Conservation (phyloP, 2,113 vertebrate species). For the Oplegnathus fasciatus region DNA sequence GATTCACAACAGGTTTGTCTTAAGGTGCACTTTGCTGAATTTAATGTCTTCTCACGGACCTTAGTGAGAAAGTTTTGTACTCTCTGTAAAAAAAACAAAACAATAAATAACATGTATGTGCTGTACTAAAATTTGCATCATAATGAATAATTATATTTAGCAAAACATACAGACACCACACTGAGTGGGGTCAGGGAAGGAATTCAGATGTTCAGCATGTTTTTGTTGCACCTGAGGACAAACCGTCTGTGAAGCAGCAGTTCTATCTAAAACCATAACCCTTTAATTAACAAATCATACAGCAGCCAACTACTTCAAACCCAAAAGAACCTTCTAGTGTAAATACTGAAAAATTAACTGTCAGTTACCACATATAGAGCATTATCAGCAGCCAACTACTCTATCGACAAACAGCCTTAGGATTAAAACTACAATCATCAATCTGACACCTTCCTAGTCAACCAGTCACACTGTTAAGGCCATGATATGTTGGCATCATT, state of each 20-base stretch:
- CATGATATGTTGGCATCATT: slow-evolving; percentile 19
- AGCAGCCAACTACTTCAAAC: slow-evolving; percentile 17
- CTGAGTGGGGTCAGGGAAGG: neutral
- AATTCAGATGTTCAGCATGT: neutral
- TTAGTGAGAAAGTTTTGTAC: neutral
- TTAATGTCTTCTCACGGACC: neutral
- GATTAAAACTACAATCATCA: slow-evolving; percentile 47
- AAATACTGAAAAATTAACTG: neutral
- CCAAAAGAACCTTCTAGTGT: slow-evolving; percentile 3
- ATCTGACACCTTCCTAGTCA: neutral
- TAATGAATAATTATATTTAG: neutral
- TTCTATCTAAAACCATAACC: neutral
- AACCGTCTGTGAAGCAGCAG: slow-evolving; percentile 25
- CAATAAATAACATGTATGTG: neutral
- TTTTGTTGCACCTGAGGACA: slow-evolving; percentile 5
- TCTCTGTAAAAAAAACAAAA: neutral
- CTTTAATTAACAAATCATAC: neutral
- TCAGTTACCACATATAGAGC: neutral
- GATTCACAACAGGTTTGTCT: slow-evolving; percentile 8
- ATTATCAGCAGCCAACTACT: slow-evolving; percentile 20
- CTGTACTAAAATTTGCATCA: neutral
- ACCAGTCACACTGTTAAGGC: neutral
- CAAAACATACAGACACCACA: neutral
- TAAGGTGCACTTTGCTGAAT: neutral
- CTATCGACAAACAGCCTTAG: slow-evolving; percentile 11